Percentiles rank a stretch among this genome's conserved stretches.
phyloP scores from a whole-genome alignment of 2,888 invertebrate genomes.

The Chirona hameri region DNA sequence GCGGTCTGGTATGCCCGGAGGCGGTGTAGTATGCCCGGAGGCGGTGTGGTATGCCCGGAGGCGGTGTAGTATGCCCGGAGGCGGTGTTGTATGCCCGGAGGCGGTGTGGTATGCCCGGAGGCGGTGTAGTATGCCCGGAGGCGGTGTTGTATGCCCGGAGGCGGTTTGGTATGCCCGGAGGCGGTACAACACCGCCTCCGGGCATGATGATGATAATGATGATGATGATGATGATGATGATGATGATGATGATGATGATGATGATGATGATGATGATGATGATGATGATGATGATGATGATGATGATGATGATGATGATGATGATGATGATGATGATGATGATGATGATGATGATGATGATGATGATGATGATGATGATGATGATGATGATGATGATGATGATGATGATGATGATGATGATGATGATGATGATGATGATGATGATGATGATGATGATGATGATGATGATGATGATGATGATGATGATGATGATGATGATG shows the following conservation, averaged over 20 bases:
- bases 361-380: conserved; percentile 22
- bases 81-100: too few species aligned
- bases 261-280: conserved; percentile 22
- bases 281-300: conserved; percentile 22
- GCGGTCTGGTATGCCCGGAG: too few species aligned
- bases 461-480: background rate
- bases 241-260: conserved; percentile 22
- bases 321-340: conserved; percentile 22
- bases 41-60: too few species aligned
- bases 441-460: background rate
- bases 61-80: too few species aligned
- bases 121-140: too few species aligned
- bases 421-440: conserved; percentile 22
- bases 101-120: too few species aligned
- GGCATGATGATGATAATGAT: conserved; percentile 22
- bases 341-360: conserved; percentile 22
- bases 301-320: conserved; percentile 22
- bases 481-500: background rate
- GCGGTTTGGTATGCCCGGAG: too few species aligned
- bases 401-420: conserved; percentile 22
- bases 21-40: too few species aligned
- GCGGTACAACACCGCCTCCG: too few species aligned
- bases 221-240: conserved; percentile 11
- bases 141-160: too few species aligned
- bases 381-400: conserved; percentile 22